phyloP scores from a whole-genome alignment of 1,140 invertebrate species.

The Himalopsyche phryganea region DNA sequence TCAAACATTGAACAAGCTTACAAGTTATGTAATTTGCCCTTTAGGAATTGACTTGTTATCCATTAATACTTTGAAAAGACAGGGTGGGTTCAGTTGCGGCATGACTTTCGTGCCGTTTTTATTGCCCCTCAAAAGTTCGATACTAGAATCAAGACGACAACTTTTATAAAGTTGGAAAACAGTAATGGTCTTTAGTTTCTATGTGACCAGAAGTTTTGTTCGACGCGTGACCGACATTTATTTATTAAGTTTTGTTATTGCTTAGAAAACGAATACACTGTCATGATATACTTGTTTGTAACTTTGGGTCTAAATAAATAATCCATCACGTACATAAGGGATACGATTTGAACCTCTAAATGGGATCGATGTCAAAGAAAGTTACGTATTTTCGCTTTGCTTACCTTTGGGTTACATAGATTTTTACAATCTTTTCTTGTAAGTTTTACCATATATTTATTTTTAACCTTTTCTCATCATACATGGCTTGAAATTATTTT shows the following conservation, averaged over 20 bases:
- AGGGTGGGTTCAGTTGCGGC: background rate
- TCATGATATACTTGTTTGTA: too few species aligned
- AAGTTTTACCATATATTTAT: too few species aligned
- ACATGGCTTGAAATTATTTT: too few species aligned
- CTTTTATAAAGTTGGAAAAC: constrained; percentile 29
- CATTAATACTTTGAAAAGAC: constrained; percentile 21
- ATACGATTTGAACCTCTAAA: too few species aligned
- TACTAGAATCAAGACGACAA: constrained; percentile 21
- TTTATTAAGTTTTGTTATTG: constrained; percentile 28
- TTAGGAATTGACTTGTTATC: constrained; percentile 19
- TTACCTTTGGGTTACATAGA: too few species aligned
- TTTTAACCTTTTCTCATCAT: too few species aligned
- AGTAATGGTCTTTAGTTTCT: constrained; percentile 32
- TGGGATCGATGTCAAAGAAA: too few species aligned
- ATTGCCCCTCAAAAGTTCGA: constrained; percentile 26
- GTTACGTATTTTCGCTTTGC: too few species aligned
- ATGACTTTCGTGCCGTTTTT: constrained; percentile 18
- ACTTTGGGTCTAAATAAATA: too few species aligned
- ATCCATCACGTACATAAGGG: too few species aligned
- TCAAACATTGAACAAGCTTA: constrained; percentile 19
- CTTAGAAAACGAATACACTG: too few species aligned
- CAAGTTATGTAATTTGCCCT: constrained; percentile 14
- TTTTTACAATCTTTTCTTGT: too few species aligned
- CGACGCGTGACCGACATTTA: constrained; percentile 33
- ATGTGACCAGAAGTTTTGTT: constrained; percentile 33